A percentile compares a stretch with the other conserved stretches of the same genome.
Evolutionary conservation across 2,888 invertebrate species (phyloP).

Genomic region (Fragum whitleyi): DNA sequence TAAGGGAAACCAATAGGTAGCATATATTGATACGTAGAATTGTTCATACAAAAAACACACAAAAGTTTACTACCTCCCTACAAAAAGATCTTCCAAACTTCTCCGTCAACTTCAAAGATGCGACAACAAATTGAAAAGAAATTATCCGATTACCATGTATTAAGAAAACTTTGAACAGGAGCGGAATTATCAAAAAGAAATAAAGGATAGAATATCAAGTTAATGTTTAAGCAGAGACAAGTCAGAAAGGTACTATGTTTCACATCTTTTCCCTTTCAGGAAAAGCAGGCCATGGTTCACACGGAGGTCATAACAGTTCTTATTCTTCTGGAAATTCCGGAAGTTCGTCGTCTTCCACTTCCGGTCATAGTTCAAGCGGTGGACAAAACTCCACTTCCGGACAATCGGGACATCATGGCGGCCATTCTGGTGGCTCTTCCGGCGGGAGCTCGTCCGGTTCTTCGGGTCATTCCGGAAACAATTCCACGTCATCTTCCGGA

Average conservation of each 20-base stretch:
- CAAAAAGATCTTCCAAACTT: no score
- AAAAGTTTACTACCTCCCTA: no score
- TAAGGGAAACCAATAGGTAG: background rate
- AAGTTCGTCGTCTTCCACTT: slow-evolving; percentile 25
- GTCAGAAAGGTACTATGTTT: no score
- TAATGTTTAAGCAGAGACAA: no score
- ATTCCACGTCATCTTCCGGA: background rate
- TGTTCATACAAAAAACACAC: no score
- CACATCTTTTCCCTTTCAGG: background rate
- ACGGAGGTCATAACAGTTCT: slow-evolving; percentile 52
- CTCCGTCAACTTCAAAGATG: no score
- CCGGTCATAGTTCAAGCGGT: slow-evolving; percentile 5
- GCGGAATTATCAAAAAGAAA: no score
- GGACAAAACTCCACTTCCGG: slow-evolving; percentile 25
- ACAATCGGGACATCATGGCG: slow-evolving; percentile 16
- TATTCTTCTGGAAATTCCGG: slow-evolving; percentile 31
- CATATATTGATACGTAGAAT: no score
- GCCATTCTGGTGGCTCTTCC: slow-evolving; percentile 3
- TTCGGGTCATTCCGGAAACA: slow-evolving; percentile 17
- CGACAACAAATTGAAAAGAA: no score
- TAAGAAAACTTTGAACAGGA: no score
- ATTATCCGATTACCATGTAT: no score
- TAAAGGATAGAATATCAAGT: no score
- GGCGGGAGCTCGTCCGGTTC: slow-evolving; percentile 8
- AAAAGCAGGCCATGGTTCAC: slow-evolving; percentile 24